Percentiles rank a stretch among this genome's conserved stretches.
phyloP scores from a whole-genome alignment of 2,797 vertebrate genomes.

The Siniperca scherzeri region DNA sequence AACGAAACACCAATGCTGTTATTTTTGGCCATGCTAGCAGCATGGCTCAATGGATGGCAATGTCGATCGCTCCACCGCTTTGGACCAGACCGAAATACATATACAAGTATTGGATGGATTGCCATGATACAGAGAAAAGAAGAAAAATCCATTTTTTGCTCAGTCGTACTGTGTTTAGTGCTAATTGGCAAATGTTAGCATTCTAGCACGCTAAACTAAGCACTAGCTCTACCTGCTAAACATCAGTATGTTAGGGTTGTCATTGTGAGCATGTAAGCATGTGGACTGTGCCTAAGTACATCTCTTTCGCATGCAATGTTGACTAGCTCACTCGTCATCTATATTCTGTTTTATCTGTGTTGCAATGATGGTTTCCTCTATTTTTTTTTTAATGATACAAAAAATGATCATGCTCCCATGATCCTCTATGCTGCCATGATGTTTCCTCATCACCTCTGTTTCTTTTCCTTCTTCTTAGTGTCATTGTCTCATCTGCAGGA shows the following conservation, averaged over 20 bases:
- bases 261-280: background rate
- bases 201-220: no score
- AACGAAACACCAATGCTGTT: no score
- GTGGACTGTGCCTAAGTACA: background rate
- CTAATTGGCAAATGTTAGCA: no score
- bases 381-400: constrained; percentile 4
- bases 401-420: background rate
- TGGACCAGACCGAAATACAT: background rate
- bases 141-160: no score
- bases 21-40: no score
- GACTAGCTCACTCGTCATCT: background rate
- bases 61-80: no score
- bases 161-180: background rate
- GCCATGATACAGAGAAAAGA: background rate
- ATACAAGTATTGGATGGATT: background rate
- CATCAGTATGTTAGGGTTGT: background rate
- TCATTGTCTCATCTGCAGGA: background rate
- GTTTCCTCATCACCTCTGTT: background rate
- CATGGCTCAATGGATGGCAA: no score
- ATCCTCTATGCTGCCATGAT: background rate
- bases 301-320: constrained; percentile 12
- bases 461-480: background rate
- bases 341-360: constrained; percentile 20
- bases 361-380: background rate
- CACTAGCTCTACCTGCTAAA: background rate